These are phyloP conservation scores for Gyrodactylus salaris DNA, from an alignment of 1,140 invertebrate species.

Conservation along the genomic window DNA sequence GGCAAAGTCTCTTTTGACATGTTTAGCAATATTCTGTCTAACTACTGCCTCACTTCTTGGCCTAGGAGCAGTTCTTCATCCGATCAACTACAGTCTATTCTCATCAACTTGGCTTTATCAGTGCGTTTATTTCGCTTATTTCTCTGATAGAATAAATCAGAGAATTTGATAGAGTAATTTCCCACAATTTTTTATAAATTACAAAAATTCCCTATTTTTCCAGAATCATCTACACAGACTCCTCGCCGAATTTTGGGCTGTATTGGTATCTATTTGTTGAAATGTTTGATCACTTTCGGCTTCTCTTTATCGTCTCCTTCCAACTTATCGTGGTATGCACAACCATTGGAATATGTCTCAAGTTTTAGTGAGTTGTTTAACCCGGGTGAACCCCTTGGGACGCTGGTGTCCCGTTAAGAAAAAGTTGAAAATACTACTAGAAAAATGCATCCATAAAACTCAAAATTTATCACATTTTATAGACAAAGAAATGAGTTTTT, in stretches of 20 bases:
- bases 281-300: conserved; percentile 91
- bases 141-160: too few species aligned
- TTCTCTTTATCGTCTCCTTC: conserved; percentile 71
- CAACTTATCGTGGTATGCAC: conserved; percentile 23
- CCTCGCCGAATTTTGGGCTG: conserved; percentile 74
- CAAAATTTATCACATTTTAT: too few species aligned
- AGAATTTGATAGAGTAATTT: too few species aligned
- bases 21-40: not conserved
- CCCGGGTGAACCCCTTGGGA: too few species aligned
- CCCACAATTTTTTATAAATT: too few species aligned
- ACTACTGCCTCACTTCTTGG: not conserved
- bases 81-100: not conserved
- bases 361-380: not conserved
- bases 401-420: too few species aligned
- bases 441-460: too few species aligned
- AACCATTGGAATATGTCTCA: not conserved
- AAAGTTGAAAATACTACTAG: too few species aligned
- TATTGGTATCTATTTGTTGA: conserved; percentile 99
- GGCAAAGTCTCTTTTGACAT: not conserved
- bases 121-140: too few species aligned
- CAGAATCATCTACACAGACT: conserved; percentile 38
- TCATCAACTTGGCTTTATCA: not conserved
- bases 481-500: too few species aligned
- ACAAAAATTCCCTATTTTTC: not conserved
- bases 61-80: not conserved